A percentile compares a stretch with the other conserved stretches of the same genome.
These are phyloP conservation scores for Caranx ignobilis DNA, from an alignment of 2,113 vertebrate species.

Conservation along the genomic window DNA sequence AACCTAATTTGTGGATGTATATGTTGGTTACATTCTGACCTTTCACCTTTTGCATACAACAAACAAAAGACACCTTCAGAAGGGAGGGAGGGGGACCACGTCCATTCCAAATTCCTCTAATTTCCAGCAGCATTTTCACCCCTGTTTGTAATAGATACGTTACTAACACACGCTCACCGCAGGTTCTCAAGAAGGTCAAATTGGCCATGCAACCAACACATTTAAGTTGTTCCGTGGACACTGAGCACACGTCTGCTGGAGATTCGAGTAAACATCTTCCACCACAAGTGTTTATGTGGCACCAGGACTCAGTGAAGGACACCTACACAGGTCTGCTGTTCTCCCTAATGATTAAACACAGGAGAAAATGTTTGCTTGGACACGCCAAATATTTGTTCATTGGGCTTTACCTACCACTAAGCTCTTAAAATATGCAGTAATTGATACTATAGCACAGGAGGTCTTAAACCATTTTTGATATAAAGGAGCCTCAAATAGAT, in stretches of 20 bases:
- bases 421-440: slow-evolving; percentile 77
- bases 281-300: slow-evolving; percentile 76
- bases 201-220: slow-evolving; percentile 79
- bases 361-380: slow-evolving; percentile 74
- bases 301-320: slow-evolving; percentile 69
- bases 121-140: slow-evolving; percentile 58
- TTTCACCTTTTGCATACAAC: slow-evolving; percentile 40
- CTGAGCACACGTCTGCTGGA: slow-evolving; percentile 63
- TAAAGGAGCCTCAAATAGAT: slow-evolving; percentile 42
- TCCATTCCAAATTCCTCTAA: slow-evolving; percentile 26
- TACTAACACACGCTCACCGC: slow-evolving; percentile 64
- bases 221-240: slow-evolving; percentile 71
- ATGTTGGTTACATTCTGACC: slow-evolving; percentile 21
- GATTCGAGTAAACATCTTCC: slow-evolving; percentile 77
- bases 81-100: slow-evolving; percentile 30
- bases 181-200: slow-evolving; percentile 79
- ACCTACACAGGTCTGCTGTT: slow-evolving; percentile 76
- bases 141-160: slow-evolving; percentile 73
- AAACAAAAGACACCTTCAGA: slow-evolving; percentile 74
- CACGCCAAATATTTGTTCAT: slow-evolving; percentile 79
- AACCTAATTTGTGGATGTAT: neutral
- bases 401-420: slow-evolving; percentile 75
- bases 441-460: slow-evolving; percentile 57
- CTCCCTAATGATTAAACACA: slow-evolving; percentile 68
- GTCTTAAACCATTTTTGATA: slow-evolving; percentile 29